Evolutionary conservation across 2,797 vertebrate species (phyloP), one percentile per base, ranked within the genome.

Genomic region (Darevskia mixta): DNA sequence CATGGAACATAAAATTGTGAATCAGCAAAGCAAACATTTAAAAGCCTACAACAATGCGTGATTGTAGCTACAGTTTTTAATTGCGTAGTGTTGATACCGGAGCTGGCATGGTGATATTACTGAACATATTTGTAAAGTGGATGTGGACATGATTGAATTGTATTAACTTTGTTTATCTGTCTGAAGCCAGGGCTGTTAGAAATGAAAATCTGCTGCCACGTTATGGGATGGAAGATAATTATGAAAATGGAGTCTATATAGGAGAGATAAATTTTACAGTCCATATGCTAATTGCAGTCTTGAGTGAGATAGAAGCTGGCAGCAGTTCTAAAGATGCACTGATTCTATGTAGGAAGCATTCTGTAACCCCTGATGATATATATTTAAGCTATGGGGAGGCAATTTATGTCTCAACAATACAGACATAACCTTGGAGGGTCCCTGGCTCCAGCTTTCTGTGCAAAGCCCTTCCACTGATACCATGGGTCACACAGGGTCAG

Each of bases 161-260:
- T 64, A 64, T 64, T 18, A 64, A 64, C 61, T 64, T 64, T 64
- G 61, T 64, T 23, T 64, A 64, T 64, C 20, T 0, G 61, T 64
- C 61, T 64, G 61, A 64, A 64, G 61, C 61, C 20, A 23, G 61
- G 17, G 61, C 10, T 64, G 20, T 23, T 64, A 64, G 5, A 64
- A 64, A 64, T 86, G 69, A 85, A 82, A 43, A 84, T 58, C 73
- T 90, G 79, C 72, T 73, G 41, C 64, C 82, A 79, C 67, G 86
- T 77, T 82, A 43, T 85, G 84, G 79, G 87, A 72, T 38, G 85
- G 27, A 64, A 79, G 69, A 82, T 92, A 82, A 93, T 92, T 95
- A 87, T 88, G 80, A 90, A 81, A 91, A 88, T 41, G 79, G 64
- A 85, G 20, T 82, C 91, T 92, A 84, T 83, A 87, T 20, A 61